These are phyloP conservation scores for Oncorhynchus tshawytscha DNA, from an alignment of 2,113 vertebrate species.

Conservation along the genomic window DNA sequence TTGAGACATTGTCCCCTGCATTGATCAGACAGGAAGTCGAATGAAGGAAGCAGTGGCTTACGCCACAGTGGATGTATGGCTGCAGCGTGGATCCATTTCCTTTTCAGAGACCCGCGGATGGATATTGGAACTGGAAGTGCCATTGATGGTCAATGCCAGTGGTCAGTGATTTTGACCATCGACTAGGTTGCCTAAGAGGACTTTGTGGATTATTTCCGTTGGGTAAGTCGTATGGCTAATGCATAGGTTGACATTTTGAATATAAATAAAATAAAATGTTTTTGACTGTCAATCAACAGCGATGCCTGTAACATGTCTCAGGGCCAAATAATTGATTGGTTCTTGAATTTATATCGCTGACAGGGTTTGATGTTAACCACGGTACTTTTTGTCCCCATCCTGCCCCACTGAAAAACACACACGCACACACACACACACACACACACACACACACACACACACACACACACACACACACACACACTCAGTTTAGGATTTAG, in stretches of 20 bases:
- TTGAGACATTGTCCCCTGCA: conserved; percentile 72
- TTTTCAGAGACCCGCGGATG: conserved; percentile 61
- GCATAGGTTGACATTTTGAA: too few species aligned
- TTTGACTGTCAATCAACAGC: too few species aligned
- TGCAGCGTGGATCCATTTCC: conserved; percentile 69
- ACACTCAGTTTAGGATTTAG: conserved; percentile 66
- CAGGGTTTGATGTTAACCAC: too few species aligned
- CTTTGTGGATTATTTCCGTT: conserved; percentile 26
- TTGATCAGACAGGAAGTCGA: conserved; percentile 69
- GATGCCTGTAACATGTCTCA: too few species aligned
- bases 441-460: conserved; percentile 16
- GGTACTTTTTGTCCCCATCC: background rate
- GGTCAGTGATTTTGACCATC: conserved; percentile 62
- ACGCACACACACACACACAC: conserved; percentile 5
- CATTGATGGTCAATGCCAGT: conserved; percentile 55
- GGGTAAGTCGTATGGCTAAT: background rate
- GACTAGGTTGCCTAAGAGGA: conserved; percentile 56
- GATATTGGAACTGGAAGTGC: conserved; percentile 61
- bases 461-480: conserved; percentile 17
- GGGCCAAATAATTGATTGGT: too few species aligned
- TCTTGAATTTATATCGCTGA: too few species aligned
- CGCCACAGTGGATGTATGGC: conserved; percentile 62
- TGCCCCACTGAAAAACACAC: conserved; percentile 1
- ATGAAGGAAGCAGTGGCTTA: conserved; percentile 54
- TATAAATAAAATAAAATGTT: too few species aligned